phyloP scores from a whole-genome alignment of 2,888 invertebrate species.

The Cyrtodaria siliqua region DNA sequence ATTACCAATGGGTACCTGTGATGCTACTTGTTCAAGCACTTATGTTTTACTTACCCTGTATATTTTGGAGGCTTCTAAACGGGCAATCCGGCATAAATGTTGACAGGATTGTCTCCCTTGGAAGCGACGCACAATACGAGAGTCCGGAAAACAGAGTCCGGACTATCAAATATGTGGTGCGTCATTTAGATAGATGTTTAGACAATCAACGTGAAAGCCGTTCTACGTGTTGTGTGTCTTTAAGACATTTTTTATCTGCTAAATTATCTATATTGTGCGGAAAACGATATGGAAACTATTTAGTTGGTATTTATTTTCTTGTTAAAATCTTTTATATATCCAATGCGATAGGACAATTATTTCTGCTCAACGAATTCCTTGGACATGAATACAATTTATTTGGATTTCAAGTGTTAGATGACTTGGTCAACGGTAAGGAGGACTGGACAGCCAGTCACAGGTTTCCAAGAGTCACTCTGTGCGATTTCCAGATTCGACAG shows the following conservation, averaged over 20 bases:
- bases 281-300: conserved; percentile 86
- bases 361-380: conserved; percentile 86
- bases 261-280: conserved; percentile 84
- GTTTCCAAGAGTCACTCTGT: conserved; percentile 85
- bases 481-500: conserved; percentile 85
- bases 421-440: conserved; percentile 84
- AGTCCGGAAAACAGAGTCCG: conserved; percentile 86
- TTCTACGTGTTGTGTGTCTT: conserved; percentile 80
- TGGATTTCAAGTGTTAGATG: conserved; percentile 86
- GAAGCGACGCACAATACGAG: conserved; percentile 85
- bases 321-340: conserved; percentile 85
- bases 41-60: conserved; percentile 87
- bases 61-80: conserved; percentile 87
- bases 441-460: conserved; percentile 82
- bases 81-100: conserved; percentile 87
- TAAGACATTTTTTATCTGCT: conserved; percentile 81
- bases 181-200: conserved; percentile 87
- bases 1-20: conserved; percentile 86
- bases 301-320: conserved; percentile 86
- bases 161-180: conserved; percentile 86
- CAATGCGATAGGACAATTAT: conserved; percentile 86
- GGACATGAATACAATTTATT: conserved; percentile 85
- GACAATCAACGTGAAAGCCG: conserved; percentile 83
- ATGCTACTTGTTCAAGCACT: conserved; percentile 86
- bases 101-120: conserved; percentile 84